Evolutionary conservation across 2,113 vertebrate genomes (phyloP), one percentile per base, ranked within the genome.

Genomic region (Amazona guildingii): DNA sequence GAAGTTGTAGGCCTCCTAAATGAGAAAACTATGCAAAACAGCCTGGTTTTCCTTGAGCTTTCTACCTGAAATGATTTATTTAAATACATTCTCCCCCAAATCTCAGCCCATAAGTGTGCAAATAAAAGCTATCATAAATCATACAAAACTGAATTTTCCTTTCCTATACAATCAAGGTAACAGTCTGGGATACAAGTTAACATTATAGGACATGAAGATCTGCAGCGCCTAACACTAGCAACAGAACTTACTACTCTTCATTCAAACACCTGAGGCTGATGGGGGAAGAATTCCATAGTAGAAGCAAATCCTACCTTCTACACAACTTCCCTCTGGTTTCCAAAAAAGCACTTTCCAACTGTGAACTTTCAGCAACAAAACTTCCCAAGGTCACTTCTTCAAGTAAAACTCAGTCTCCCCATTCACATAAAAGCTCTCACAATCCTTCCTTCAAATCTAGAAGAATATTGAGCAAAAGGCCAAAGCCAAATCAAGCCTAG

Each of bases 341-440:
- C 82, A 66, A 57, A 80, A 54, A 54, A 23, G 17, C 35, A 67
- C 37, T 83, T 19, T 66, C 49, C 19, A 77, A 54, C 13, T 28
- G 7, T 28, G 7, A 51, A 49, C 24, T 73, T 31, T 24, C 66
- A 68, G 11, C 20, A 88, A n/a, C 1, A 6, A 54, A 23, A 6
- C 54, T 19, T 70, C 31, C n/a, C 31, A 18, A 72, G 16, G 14
- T 31, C 3, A 2, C 37, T n/a, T 51, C 7, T 9, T 0, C 3
- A 41, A 51, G 52, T 13, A 19, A 73, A 87, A 55, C 3, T 5
- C 8, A 1, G 11, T 17, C 67, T 49, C 41, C 24, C 33, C 2
- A 0, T 17, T 49, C 8, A 41, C 1, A 0, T 1, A 16, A 8
- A 59, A 76, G 11, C 5, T 66, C 55, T 15, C 19, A 6, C 18